A percentile compares a stretch with the other conserved stretches of the same genome.
phyloP scores from a whole-genome alignment of 2,888 invertebrate species.

The Thymelicus lineola region DNA sequence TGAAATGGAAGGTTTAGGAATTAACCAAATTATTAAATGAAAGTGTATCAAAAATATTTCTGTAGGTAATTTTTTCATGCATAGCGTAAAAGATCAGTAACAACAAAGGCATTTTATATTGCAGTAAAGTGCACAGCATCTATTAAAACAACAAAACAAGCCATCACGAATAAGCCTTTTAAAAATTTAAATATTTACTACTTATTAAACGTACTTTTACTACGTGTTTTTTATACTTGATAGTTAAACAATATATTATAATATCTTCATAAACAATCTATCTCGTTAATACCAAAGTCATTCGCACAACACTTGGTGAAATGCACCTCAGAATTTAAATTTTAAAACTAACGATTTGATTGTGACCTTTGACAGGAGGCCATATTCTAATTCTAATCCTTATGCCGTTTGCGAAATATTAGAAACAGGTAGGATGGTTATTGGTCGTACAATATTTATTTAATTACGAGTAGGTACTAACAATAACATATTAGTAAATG shows the following conservation, averaged over 20 bases:
- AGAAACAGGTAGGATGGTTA: conserved; percentile 16
- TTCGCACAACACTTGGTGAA: conserved; percentile 10
- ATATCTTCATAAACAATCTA: background rate
- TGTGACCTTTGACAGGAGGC: conserved; percentile 23
- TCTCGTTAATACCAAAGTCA: background rate
- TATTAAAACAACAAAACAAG: no score
- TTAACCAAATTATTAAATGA: no score
- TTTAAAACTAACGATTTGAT: conserved; percentile 16
- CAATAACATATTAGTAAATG: background rate
- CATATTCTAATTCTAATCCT: conserved; percentile 18
- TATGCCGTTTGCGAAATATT: conserved; percentile 24
- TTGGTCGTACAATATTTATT: conserved; percentile 16
- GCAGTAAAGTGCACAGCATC: no score
- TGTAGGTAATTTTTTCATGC: no score
- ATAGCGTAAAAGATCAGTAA: no score
- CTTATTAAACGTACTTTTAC: no score
- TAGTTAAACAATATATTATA: background rate
- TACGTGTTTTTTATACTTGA: no score
- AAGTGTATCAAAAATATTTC: no score
- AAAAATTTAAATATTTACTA: no score
- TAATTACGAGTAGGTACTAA: conserved; percentile 10
- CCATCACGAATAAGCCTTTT: no score
- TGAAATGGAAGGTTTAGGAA: no score
- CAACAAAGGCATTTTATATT: no score
- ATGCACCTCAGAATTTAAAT: conserved; percentile 5